Evolutionary conservation across 2,888 invertebrate species (phyloP).

Genomic region (Bombyx huttoni): DNA sequence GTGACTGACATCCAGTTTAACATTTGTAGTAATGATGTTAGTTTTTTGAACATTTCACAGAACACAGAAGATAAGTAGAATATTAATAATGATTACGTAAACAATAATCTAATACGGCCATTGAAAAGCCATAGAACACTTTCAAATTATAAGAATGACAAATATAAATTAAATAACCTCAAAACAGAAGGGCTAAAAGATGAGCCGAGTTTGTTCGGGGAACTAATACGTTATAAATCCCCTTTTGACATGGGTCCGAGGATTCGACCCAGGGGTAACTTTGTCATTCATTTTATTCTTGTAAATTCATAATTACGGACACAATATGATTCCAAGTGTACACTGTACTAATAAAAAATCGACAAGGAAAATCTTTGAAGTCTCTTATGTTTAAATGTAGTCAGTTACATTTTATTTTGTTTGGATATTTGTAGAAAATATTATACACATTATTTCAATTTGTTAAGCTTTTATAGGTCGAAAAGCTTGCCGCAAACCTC

Average conservation of each 20-base stretch:
- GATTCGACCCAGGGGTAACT: neutral
- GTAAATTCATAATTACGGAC: too few relatives aligned
- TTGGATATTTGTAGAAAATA: neutral
- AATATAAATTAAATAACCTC: neutral
- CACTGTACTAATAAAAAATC: too few relatives aligned
- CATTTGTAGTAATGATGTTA: too few relatives aligned
- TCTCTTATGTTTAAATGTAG: too few relatives aligned
- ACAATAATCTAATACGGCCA: neutral
- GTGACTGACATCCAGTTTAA: too few relatives aligned
- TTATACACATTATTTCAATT: neutral
- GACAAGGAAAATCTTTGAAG: too few relatives aligned
- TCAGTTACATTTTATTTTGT: too few relatives aligned
- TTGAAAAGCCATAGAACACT: neutral
- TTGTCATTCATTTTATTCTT: neutral
- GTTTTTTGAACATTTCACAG: too few relatives aligned
- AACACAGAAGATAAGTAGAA: too few relatives aligned
- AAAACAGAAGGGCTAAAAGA: neutral
- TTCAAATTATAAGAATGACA: neutral
- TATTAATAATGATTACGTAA: neutral
- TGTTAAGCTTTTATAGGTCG: too few relatives aligned
- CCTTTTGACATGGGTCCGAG: neutral
- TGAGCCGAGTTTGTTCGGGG: neutral
- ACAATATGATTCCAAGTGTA: too few relatives aligned
- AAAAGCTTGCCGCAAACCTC: neutral
- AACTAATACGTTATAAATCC: neutral